These are phyloP conservation scores for Oostethus manadensis DNA, from an alignment of 2,113 vertebrate species.

Conservation along the genomic window DNA sequence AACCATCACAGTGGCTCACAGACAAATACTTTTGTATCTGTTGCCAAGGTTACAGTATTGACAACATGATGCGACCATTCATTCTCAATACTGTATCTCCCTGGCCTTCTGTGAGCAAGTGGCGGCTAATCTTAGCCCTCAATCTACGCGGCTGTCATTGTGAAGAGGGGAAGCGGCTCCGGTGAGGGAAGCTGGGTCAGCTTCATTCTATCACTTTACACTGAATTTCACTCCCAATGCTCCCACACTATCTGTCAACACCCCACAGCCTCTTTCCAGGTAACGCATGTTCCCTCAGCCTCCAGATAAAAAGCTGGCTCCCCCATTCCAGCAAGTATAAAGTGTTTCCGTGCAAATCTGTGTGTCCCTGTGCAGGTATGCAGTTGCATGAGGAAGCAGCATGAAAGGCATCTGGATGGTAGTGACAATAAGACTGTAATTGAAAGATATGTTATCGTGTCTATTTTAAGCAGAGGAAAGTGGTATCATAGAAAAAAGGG, in stretches of 20 bases:
- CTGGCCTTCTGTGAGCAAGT: conserved; percentile 79
- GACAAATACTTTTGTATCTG: conserved; percentile 76
- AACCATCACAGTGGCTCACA: conserved; percentile 59
- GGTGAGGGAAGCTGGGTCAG: conserved; percentile 55
- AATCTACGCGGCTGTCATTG: conserved; percentile 76
- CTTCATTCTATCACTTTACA: conserved; percentile 35
- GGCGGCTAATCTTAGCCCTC: conserved; percentile 79
- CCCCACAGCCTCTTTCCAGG: conserved; percentile 41
- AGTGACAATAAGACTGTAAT: conserved; percentile 76
- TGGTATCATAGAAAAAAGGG: conserved; percentile 62
- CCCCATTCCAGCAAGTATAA: conserved; percentile 36
- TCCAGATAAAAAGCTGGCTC: conserved; percentile 57
- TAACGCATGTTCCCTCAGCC: conserved; percentile 36
- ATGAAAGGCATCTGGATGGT: conserved; percentile 67
- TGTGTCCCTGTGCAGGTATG: conserved; percentile 65
- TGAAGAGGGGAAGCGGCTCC: conserved; percentile 57
- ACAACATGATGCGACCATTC: conserved; percentile 80
- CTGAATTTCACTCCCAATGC: conserved; percentile 38
- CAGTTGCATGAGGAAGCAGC: conserved; percentile 38
- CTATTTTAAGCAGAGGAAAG: conserved; percentile 55
- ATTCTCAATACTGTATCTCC: conserved; percentile 80
- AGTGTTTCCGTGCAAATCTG: conserved; percentile 60
- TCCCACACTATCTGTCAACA: conserved; percentile 12
- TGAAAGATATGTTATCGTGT: conserved; percentile 77
- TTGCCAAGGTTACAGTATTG: conserved; percentile 83